These are phyloP conservation scores for Triops longicaudatus DNA, from an alignment of 1,140 invertebrate species.

Conservation along the genomic window DNA sequence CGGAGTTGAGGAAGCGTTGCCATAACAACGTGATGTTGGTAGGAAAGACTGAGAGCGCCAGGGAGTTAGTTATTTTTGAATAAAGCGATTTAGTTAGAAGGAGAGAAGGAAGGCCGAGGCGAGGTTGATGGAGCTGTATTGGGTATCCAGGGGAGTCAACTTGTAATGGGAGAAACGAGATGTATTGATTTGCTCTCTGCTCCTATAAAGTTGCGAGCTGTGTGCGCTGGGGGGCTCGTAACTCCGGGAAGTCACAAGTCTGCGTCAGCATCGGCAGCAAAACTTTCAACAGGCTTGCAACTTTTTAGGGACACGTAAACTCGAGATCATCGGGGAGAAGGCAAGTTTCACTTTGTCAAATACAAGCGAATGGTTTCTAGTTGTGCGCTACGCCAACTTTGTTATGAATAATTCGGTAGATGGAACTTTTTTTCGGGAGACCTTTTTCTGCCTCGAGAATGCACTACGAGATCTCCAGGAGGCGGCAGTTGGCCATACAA, in stretches of 20 bases:
- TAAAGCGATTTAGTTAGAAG: background rate
- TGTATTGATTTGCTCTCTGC: slow-evolving; percentile 12
- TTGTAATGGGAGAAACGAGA: slow-evolving; percentile 15
- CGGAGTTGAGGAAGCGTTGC: background rate
- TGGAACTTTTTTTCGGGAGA: too few relatives aligned
- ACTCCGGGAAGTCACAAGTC: slow-evolving; percentile 8
- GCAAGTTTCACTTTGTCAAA: background rate
- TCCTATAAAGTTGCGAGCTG: slow-evolving; percentile 1
- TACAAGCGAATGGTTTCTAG: background rate
- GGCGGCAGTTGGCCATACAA: background rate
- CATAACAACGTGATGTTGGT: slow-evolving; percentile 14
- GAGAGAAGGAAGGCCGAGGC: background rate
- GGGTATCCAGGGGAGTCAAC: slow-evolving; percentile 10
- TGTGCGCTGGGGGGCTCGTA: background rate
- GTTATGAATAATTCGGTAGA: background rate
- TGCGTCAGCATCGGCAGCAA: background rate
- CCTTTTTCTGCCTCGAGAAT: too few relatives aligned
- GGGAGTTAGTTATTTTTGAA: background rate
- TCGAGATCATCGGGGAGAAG: background rate
- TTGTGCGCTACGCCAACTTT: background rate
- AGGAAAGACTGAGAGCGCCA: background rate
- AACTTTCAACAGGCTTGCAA: slow-evolving; percentile 8
- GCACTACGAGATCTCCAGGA: background rate
- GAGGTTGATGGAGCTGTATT: slow-evolving; percentile 11
- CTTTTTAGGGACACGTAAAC: slow-evolving; percentile 7